phyloP scores from a whole-genome alignment of 2,888 invertebrate genomes.

The Mactromeris polynyma region DNA sequence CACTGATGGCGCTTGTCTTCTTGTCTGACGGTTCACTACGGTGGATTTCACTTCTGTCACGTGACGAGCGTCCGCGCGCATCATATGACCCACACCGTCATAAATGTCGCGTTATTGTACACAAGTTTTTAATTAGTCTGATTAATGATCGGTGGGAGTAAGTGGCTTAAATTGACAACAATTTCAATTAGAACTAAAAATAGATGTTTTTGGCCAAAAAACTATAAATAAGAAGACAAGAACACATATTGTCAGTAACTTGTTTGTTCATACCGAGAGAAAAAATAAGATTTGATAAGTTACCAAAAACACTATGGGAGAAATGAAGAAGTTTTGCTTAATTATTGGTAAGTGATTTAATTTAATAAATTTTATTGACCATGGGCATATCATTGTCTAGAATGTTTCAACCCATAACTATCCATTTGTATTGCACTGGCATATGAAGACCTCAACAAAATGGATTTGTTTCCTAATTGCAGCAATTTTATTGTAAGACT shows the following conservation, averaged over 20 bases:
- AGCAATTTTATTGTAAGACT: too few species aligned
- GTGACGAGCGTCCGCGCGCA: background rate
- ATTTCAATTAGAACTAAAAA: background rate
- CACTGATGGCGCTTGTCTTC: too few species aligned
- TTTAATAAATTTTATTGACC: background rate
- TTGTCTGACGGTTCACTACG: background rate
- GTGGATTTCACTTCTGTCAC: background rate
- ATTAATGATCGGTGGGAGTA: constrained; percentile 29
- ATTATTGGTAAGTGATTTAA: constrained; percentile 29
- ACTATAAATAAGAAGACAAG: background rate
- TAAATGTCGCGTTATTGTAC: constrained; percentile 30
- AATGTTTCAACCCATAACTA: too few species aligned
- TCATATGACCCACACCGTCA: constrained; percentile 12
- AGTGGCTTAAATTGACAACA: background rate
- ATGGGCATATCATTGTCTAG: too few species aligned
- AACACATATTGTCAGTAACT: background rate
- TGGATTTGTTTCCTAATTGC: too few species aligned
- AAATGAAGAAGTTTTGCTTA: constrained; percentile 16
- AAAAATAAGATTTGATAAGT: background rate
- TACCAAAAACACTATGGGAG: background rate
- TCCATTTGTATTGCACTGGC: too few species aligned
- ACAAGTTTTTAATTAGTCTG: constrained; percentile 34
- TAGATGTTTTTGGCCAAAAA: background rate
- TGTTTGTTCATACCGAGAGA: background rate
- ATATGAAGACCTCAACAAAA: too few species aligned